Evolutionary conservation across 2,797 vertebrate species (phyloP).

Genomic region (Rhinophrynus dorsalis): DNA sequence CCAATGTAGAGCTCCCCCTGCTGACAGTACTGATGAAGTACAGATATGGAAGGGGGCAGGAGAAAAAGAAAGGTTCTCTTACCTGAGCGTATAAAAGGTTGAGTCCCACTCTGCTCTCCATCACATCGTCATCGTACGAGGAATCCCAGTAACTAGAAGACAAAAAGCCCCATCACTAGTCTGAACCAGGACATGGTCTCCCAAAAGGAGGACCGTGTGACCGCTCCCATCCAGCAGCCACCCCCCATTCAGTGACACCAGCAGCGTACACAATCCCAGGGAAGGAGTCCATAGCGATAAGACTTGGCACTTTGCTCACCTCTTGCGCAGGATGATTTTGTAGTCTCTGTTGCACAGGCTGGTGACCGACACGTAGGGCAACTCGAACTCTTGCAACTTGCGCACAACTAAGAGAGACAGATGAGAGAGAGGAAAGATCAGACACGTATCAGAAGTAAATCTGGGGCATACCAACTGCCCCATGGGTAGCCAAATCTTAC

Average conservation of each 20-base stretch:
- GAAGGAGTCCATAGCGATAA: no score
- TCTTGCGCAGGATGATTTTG: constrained; percentile 94
- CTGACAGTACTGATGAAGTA: no score
- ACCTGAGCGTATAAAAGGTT: constrained; percentile 95
- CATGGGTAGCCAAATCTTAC: neutral
- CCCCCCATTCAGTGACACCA: no score
- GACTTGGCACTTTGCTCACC: constrained; percentile 64
- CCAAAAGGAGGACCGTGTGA: no score
- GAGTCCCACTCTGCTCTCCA: constrained; percentile 91
- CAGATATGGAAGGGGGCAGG: neutral
- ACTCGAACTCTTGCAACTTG: constrained; percentile 97
- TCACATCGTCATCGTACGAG: constrained; percentile 88
- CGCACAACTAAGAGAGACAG: constrained; percentile 75
- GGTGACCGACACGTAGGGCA: constrained; percentile 94
- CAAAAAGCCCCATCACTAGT: no score
- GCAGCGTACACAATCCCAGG: no score
- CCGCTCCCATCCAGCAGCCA: neutral
- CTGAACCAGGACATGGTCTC: no score
- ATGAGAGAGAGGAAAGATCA: neutral
- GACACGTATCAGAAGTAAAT: neutral
- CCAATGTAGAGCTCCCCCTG: no score
- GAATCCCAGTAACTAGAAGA: constrained; percentile 97
- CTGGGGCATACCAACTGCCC: neutral
- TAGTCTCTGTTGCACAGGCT: constrained; percentile 88
- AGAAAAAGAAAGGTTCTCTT: constrained; percentile 45